Percentiles rank a stretch among this genome's conserved stretches.
phyloP scores from a whole-genome alignment of 2,888 invertebrate genomes.

The Dicranocentrus wangi region DNA sequence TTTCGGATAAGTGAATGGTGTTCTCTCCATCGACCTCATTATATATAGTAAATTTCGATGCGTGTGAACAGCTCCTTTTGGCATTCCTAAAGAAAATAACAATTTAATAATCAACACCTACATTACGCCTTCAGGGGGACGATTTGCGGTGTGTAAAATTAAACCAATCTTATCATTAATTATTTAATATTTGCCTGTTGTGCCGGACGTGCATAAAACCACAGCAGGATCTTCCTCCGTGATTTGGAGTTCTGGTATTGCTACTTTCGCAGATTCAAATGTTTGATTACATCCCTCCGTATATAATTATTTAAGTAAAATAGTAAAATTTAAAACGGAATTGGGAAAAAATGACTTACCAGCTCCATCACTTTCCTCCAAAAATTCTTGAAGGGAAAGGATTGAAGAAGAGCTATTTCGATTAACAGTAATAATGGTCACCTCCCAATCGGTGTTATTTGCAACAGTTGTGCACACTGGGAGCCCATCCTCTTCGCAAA shows the following conservation, averaged over 20 bases:
- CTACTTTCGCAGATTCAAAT: too few relatives aligned
- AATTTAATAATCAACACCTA: neutral
- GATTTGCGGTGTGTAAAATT: neutral
- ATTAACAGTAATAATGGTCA: conserved; percentile 63
- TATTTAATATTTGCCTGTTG: conserved; percentile 50
- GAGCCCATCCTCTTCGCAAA: conserved; percentile 65
- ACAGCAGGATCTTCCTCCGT: conserved; percentile 59
- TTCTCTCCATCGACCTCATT: conserved; percentile 28
- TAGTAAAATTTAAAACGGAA: neutral
- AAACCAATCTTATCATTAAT: neutral
- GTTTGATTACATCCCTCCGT: neutral
- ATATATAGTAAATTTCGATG: conserved; percentile 50
- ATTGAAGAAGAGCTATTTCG: neutral
- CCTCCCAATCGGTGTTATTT: conserved; percentile 49
- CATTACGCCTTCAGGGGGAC: neutral
- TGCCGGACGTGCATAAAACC: conserved; percentile 68
- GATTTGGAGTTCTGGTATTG: conserved; percentile 10
- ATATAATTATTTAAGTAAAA: neutral
- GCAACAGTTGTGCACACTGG: conserved; percentile 48
- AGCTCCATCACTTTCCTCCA: conserved; percentile 36
- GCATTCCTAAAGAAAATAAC: neutral
- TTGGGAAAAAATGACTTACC: conserved; percentile 1
- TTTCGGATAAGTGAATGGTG: neutral
- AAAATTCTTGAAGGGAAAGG: conserved; percentile 28
- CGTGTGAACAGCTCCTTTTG: conserved; percentile 68